Evolutionary conservation across 2,797 vertebrate species (phyloP).

Genomic region (Sciurus vulgaris): DNA sequence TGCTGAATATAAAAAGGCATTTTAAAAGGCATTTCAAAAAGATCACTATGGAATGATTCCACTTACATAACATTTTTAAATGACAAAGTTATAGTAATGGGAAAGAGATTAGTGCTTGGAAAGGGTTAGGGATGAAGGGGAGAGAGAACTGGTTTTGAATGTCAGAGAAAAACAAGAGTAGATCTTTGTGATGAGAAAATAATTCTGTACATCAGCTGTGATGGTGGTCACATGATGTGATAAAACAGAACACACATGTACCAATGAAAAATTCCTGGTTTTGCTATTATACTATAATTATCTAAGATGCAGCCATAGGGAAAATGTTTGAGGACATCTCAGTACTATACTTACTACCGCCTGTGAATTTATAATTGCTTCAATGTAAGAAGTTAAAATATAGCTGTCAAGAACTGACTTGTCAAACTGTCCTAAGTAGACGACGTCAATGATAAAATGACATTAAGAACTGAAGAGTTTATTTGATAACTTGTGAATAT

Average conservation of each 20-base stretch:
- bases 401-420: not conserved
- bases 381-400: not conserved
- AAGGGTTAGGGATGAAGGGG: not conserved
- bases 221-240: not conserved
- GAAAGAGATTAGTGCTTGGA: not conserved
- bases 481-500: not conserved
- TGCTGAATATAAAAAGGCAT: not conserved
- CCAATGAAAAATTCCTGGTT: not conserved
- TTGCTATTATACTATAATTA: not conserved
- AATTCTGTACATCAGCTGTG: not conserved
- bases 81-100: not conserved
- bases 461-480: not conserved
- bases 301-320: not conserved
- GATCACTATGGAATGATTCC: not conserved
- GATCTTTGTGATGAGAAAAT: not conserved
- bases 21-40: not conserved
- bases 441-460: not conserved
- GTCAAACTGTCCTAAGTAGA: not conserved
- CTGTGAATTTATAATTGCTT: not conserved
- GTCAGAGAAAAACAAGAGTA: not conserved
- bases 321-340: not conserved
- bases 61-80: not conserved
- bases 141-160: not conserved
- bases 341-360: not conserved
- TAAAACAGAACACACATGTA: not conserved